These are phyloP conservation scores for Lamellibrachia luymesi DNA, from an alignment of 1,140 invertebrate genomes.

Conservation along the genomic window DNA sequence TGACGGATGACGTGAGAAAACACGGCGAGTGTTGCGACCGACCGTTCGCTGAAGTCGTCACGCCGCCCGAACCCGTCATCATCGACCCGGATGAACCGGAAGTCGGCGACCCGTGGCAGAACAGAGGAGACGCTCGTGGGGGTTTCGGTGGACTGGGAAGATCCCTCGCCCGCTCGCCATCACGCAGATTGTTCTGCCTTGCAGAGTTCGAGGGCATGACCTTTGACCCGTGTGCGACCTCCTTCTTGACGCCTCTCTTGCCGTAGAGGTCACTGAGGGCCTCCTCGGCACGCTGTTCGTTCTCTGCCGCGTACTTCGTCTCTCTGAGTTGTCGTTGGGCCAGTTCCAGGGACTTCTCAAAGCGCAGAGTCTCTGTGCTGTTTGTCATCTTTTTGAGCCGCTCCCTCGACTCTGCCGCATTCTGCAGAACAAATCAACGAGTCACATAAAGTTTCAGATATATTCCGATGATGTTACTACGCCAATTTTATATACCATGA, in stretches of 20 bases:
- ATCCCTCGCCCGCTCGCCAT: neutral
- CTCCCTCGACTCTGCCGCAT: constrained; percentile 30
- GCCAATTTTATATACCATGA: no score
- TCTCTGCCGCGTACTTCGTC: constrained; percentile 18
- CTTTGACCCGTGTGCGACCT: neutral
- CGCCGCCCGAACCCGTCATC: neutral
- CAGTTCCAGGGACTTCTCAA: constrained; percentile 44
- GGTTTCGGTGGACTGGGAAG: neutral
- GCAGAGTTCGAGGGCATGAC: neutral
- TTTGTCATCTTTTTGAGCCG: constrained; percentile 41
- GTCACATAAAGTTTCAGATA: neutral
- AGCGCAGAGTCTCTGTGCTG: constrained; percentile 40
- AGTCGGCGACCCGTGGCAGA: neutral
- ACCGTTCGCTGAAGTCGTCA: neutral
- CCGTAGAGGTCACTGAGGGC: constrained; percentile 3
- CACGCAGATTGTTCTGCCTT: neutral
- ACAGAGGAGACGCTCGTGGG: neutral
- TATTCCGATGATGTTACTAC: neutral
- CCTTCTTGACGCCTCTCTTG: constrained; percentile 1
- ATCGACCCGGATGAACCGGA: neutral
- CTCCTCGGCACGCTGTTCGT: constrained; percentile 10
- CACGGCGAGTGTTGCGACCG: neutral
- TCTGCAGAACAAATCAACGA: neutral
- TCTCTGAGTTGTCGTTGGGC: constrained; percentile 30
- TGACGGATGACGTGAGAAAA: neutral